These are phyloP conservation scores for Phasianus colchicus DNA, from an alignment of 2,113 vertebrate species.

Conservation along the genomic window DNA sequence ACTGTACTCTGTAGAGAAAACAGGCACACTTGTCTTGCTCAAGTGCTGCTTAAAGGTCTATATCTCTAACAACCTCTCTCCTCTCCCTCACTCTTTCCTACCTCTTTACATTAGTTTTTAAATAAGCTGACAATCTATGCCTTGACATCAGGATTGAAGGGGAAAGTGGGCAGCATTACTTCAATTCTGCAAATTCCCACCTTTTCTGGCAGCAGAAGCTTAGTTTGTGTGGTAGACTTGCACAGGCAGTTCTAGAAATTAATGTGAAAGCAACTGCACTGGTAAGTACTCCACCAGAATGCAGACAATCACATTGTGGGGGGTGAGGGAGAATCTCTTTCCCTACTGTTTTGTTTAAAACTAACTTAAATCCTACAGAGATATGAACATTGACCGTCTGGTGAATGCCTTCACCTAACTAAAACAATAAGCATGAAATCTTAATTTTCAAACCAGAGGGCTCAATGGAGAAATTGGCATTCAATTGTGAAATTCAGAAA, in stretches of 20 bases:
- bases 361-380: slow-evolving; percentile 6
- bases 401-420: slow-evolving; percentile 55
- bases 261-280: neutral
- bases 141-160: slow-evolving; percentile 44
- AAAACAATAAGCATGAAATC: slow-evolving; percentile 52
- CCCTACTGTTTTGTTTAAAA: slow-evolving; percentile 19
- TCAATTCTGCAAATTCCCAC: slow-evolving; percentile 4
- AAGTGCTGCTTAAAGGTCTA: slow-evolving; percentile 83
- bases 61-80: slow-evolving; percentile 69
- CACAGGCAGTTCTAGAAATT: neutral
- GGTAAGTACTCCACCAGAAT: neutral
- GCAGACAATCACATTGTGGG: neutral
- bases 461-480: slow-evolving; percentile 58
- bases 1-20: slow-evolving; percentile 99
- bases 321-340: neutral
- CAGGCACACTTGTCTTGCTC: slow-evolving; percentile 95
- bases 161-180: slow-evolving; percentile 4
- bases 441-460: slow-evolving; percentile 27
- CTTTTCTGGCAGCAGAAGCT: neutral
- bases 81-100: slow-evolving; percentile 49
- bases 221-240: neutral
- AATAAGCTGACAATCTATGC: neutral
- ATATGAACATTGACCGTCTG: slow-evolving; percentile 3
- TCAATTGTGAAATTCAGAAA: slow-evolving; percentile 41
- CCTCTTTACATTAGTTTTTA: neutral